Base-by-base conservation (phyloP, 2,113 vertebrate genomes). In the Trichomycterus rosablanca region DNA sequence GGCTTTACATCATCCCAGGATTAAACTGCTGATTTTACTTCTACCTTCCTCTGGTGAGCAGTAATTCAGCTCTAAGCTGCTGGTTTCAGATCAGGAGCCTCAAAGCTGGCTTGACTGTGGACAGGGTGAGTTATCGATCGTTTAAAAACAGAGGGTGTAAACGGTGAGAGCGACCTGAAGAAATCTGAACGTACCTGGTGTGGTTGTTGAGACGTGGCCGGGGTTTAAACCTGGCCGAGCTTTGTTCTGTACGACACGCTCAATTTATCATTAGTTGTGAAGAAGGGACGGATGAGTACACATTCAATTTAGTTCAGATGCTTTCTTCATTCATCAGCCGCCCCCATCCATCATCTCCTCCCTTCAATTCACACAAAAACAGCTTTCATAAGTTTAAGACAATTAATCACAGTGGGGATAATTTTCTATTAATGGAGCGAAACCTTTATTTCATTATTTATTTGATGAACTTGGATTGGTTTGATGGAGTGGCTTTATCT, bases 181-280 rank as follows among this genome's bases (percentile, higher is more conserved):
- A n/a, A n/a, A n/a, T n/a, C n/a, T n/a, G n/a, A n/a, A n/a, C n/a
- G n/a, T n/a, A n/a, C n/a, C n/a, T n/a, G n/a, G n/a, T n/a, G n/a
- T n/a, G n/a, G n/a, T n/a, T 7, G 32, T 71, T 69, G 66, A 63
- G 80, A 74, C 78, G 73, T 76, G 77, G 84, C 76, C 86, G 74
- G 76, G 89, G 88, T 83, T 93, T 88, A 87, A 89, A 80, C 76
- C 81, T 77, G 77, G 83, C 76, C 88, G 63, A 86, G 89, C 89
- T 92, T 95, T 97, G 93, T 96, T 92, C 83, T 86, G 87, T 81
- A 89, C 89, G 93, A 97, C 94, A 93, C 89, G 93, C 92, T 93
- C 94, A 93, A 93, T 97, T 97, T 94, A 92, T 98, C 94, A 94
- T 94, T 92, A 93, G 91, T 93, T 94, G 92, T 93, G 91, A 92